Evolutionary conservation across 2,888 invertebrate genomes (phyloP).

Genomic region (Phania funesta): DNA sequence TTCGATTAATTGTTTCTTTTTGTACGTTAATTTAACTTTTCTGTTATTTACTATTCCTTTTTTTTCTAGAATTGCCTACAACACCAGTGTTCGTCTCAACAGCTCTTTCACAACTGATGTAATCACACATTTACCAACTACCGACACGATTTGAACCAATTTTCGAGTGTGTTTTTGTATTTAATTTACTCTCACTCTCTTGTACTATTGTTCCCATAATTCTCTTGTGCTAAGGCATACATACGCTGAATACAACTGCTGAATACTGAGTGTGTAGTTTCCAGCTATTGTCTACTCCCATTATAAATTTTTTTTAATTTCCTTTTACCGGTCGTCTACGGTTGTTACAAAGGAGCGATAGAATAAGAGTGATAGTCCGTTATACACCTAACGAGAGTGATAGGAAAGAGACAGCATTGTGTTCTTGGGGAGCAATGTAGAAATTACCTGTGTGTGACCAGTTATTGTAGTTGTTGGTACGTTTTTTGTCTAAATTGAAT

Average conservation of each 20-base stretch:
- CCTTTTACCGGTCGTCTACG: neutral
- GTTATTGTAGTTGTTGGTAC: slow-evolving; percentile 12
- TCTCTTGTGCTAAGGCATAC: slow-evolving; percentile 20
- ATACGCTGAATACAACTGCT: slow-evolving; percentile 54
- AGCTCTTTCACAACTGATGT: slow-evolving; percentile 76
- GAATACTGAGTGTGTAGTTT: slow-evolving; percentile 53
- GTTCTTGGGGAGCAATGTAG: slow-evolving; percentile 16
- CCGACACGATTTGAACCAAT: slow-evolving; percentile 73
- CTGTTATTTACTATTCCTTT: slow-evolving; percentile 37
- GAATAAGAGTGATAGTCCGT: neutral
- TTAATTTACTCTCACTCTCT: slow-evolving; percentile 54
- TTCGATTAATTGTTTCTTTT: slow-evolving; percentile 53
- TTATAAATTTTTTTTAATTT: neutral
- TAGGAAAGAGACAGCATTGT: slow-evolving; percentile 35
- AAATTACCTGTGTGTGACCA: slow-evolving; percentile 38
- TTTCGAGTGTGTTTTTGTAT: neutral
- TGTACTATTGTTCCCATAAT: neutral
- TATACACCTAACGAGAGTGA: neutral
- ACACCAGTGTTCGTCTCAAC: slow-evolving; percentile 73
- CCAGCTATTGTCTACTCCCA: slow-evolving; percentile 50
- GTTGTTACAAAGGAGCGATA: slow-evolving; percentile 9
- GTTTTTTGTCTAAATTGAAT: slow-evolving; percentile 8
- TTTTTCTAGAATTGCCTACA: slow-evolving; percentile 40
- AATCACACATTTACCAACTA: slow-evolving; percentile 72
- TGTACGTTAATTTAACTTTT: no score